Percentiles rank a stretch among this genome's conserved stretches.
phyloP scores from a whole-genome alignment of 2,888 invertebrate genomes.

The Drosophila quinaria region DNA sequence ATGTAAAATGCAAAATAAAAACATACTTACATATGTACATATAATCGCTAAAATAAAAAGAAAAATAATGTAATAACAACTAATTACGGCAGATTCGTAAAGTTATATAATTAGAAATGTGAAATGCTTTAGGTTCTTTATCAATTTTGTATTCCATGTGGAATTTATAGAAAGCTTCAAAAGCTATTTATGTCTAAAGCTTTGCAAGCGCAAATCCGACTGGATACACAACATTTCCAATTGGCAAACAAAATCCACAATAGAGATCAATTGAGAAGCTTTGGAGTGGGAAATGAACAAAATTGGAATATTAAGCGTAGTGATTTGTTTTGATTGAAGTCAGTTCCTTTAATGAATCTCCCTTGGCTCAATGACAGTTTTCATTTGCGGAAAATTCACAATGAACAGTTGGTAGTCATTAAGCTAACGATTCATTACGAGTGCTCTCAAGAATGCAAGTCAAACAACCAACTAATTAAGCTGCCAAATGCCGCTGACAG shows the following conservation, averaged over 20 bases:
- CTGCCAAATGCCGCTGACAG: conserved; percentile 63
- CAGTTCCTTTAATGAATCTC: conserved; percentile 6
- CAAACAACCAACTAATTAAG: conserved; percentile 62
- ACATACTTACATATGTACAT: not conserved
- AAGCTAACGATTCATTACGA: conserved; percentile 43
- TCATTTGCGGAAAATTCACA: conserved; percentile 21
- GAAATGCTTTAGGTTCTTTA: not conserved
- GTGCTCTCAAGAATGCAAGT: conserved; percentile 45
- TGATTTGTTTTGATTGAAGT: not conserved
- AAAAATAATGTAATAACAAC: conserved; percentile 1
- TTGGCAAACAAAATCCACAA: not conserved
- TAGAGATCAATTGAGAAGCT: conserved; percentile 1
- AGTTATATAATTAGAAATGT: not conserved
- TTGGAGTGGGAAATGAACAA: not conserved
- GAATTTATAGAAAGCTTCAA: conserved; percentile 2
- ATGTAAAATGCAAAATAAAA: conserved; percentile 30
- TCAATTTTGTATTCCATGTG: conserved; percentile 7
- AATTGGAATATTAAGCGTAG: not conserved
- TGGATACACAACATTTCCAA: conserved; percentile 11
- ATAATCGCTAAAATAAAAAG: not conserved
- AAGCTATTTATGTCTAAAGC: conserved; percentile 11
- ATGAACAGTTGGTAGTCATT: conserved; percentile 44
- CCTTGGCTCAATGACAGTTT: conserved; percentile 1
- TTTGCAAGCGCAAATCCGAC: not conserved
- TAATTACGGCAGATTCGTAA: conserved; percentile 4